Conservation (phyloP, 2,888 invertebrate genomes). For the Nycteola revayana region DNA sequence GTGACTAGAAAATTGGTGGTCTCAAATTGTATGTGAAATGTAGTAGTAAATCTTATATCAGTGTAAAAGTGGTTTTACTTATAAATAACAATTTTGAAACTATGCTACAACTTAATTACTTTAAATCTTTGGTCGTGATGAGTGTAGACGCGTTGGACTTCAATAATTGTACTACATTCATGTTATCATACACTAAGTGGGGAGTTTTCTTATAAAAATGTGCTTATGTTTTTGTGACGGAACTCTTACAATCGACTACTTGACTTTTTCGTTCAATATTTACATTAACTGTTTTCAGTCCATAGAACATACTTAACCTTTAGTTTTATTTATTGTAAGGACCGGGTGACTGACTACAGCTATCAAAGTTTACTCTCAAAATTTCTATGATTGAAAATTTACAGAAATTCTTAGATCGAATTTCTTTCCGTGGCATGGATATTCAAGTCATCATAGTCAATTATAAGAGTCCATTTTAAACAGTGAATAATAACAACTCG, state of each 20-base stretch:
- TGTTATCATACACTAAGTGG: constrained; percentile 5
- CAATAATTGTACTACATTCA: constrained; percentile 11
- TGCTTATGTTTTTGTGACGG: constrained; percentile 10
- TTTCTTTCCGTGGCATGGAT: no score
- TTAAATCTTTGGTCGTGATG: constrained; percentile 73
- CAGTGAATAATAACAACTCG: constrained; percentile 18
- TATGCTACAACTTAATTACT: constrained; percentile 55
- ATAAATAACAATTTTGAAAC: constrained; percentile 34
- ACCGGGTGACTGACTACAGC: no score
- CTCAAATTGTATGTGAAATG: constrained; percentile 41
- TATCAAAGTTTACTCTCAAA: no score
- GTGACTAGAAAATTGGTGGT: constrained; percentile 65
- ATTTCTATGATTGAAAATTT: no score
- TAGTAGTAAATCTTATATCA: constrained; percentile 31
- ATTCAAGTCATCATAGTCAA: no score
- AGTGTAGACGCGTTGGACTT: constrained; percentile 53
- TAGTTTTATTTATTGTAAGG: no score
- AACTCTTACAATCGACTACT: constrained; percentile 11
- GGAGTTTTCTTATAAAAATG: constrained; percentile 1
- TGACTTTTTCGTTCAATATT: no score
- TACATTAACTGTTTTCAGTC: no score
- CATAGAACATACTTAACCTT: no score
- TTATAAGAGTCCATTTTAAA: constrained; percentile 14
- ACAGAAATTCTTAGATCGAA: no score
- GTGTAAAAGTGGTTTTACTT: constrained; percentile 36